Base-by-base conservation (phyloP, 2,888 invertebrate species). In the Adelphocoris suturalis region DNA sequence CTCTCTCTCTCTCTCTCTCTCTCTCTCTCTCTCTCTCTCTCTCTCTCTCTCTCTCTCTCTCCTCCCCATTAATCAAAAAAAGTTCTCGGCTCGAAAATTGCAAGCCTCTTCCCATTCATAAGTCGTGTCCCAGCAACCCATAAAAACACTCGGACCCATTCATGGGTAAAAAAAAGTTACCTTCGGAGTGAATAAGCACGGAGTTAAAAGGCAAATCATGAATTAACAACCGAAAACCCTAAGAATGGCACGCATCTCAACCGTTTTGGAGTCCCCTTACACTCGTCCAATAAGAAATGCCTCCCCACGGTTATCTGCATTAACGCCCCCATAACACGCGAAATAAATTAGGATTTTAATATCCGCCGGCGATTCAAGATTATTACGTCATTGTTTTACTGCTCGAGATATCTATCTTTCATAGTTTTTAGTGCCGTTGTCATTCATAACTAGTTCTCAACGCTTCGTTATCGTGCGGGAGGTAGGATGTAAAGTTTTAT, bases 351-450 rank as follows among this genome's bases (percentile, higher is more conserved):
- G 23, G 68, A 68, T 11, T 68, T 27, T 57, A n/a, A 57, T 57
- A 57, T 19, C 0, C 68, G 68, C 23, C 68, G 68, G 68, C 11
- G 68, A 23, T 68, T 68, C 13, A 23, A 23, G 68, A 68, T 68
- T 68, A 23, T 68, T 68, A 68, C 68, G 12, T 23, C 68, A 68
- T 19, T 68, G n/a, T 68, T 68, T 68, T 68, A 61, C 61, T n/a
- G 61, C 61, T n/a, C 61, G 16, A 2, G 61, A 19, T 61, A 61
- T 61, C 61, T 37, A 52, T 52, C 16, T 61, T 61, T n/a, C 3
- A n/a, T 61, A 61, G 23, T 23, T 68, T 57, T 68, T 68, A 68
- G 68, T 68, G 68, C 68, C 68, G 68, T 68, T 68, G 19, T 68
- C 68, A 68, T 68, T 68, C 68, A 68, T 68, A 68, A 19, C 23